These are phyloP conservation scores for Diadema setosum DNA, from an alignment of 35 echinoderm and acorn worm genomes.

Conservation along the genomic window DNA sequence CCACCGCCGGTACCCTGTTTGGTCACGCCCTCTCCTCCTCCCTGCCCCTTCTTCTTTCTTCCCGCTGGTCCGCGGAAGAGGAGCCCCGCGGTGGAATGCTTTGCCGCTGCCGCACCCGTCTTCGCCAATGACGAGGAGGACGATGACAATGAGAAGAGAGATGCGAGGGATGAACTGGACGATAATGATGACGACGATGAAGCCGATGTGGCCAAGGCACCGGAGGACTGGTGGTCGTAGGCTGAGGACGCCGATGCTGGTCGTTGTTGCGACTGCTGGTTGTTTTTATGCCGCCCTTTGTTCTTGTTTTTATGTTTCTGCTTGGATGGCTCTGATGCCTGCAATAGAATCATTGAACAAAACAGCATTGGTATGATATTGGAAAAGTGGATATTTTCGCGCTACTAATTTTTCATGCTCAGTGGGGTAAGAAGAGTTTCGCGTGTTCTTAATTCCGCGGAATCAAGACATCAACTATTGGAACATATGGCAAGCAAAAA, in stretches of 20 bases:
- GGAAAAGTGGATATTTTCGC: background rate
- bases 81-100: background rate
- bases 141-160: background rate
- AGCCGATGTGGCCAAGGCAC: background rate
- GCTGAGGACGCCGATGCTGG: background rate
- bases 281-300: background rate
- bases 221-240: no score
- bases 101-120: background rate
- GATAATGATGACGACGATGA: background rate
- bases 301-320: background rate
- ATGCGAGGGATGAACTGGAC: background rate
- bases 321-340: conserved; percentile 12
- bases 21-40: background rate
- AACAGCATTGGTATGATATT: background rate
- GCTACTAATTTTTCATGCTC: no score
- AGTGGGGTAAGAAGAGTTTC: no score
- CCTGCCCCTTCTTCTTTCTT: background rate
- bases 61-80: background rate
- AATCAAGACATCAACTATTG: no score
- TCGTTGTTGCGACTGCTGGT: background rate
- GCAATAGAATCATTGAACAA: background rate
- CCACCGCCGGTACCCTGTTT: background rate
- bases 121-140: background rate
- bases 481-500: no score
- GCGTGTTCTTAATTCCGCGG: no score